phyloP scores from a whole-genome alignment of 2,888 invertebrate species.

The Antitype chi region DNA sequence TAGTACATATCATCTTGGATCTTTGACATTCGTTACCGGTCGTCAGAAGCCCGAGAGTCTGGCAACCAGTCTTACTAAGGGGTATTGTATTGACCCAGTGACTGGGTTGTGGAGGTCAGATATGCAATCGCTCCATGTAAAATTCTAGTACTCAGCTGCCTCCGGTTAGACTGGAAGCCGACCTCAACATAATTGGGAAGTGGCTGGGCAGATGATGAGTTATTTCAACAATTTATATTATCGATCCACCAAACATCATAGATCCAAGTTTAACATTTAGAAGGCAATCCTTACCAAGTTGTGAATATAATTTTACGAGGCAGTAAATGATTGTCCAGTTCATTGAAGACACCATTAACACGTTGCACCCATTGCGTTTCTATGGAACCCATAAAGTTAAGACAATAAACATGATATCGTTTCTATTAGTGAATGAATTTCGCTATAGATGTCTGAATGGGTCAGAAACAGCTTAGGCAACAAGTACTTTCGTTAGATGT shows the following conservation, averaged over 20 bases:
- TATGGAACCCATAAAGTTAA: constrained; percentile 53
- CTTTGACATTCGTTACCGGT: too few species aligned
- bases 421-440: constrained; percentile 47
- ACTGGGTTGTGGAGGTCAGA: too few species aligned
- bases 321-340: constrained; percentile 52
- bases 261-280: constrained; percentile 28
- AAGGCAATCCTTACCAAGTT: constrained; percentile 30
- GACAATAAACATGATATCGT: constrained; percentile 58
- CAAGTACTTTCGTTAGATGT: constrained; percentile 14
- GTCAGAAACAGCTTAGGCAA: background rate
- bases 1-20: too few species aligned
- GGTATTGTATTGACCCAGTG: too few species aligned
- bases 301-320: constrained; percentile 46
- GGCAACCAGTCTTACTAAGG: too few species aligned
- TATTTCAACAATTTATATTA: background rate
- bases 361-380: constrained; percentile 56
- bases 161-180: too few species aligned
- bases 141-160: too few species aligned
- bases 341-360: constrained; percentile 56
- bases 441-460: constrained; percentile 28
- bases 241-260: background rate
- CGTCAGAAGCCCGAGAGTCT: too few species aligned
- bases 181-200: too few species aligned
- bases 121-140: too few species aligned
- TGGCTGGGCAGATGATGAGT: too few species aligned